phyloP scores from a whole-genome alignment of 2,888 invertebrate genomes.

The Synanthedon myopaeformis region DNA sequence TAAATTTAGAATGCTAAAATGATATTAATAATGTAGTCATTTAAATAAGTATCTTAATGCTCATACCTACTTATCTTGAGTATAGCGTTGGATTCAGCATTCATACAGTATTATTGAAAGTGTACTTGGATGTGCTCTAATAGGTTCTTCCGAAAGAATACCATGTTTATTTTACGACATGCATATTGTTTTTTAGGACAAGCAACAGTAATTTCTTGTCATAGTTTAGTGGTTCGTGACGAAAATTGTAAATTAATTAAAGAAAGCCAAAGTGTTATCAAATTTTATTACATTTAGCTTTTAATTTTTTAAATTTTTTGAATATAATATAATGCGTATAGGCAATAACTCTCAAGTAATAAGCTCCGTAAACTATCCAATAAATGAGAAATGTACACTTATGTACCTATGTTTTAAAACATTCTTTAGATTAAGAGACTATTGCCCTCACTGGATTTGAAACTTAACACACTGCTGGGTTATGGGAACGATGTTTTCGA shows the following conservation, averaged over 20 bases:
- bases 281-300: no score
- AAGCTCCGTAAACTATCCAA: background rate
- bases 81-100: no score
- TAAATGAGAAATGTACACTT: background rate
- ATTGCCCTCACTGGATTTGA: background rate
- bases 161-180: background rate
- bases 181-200: background rate
- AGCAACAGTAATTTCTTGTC: background rate
- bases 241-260: background rate
- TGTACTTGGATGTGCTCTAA: background rate
- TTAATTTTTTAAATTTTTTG: no score
- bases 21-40: no score
- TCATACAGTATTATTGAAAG: no score
- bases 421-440: background rate
- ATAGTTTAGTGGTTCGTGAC: background rate
- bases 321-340: background rate
- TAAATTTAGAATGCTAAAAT: no score
- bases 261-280: no score
- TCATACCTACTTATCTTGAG: no score
- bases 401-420: background rate
- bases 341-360: background rate
- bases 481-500: background rate
- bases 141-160: background rate
- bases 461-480: background rate
- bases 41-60: no score